Evolutionary conservation across 2,113 vertebrate species (phyloP).

Genomic region (Halichoeres trimaculatus): DNA sequence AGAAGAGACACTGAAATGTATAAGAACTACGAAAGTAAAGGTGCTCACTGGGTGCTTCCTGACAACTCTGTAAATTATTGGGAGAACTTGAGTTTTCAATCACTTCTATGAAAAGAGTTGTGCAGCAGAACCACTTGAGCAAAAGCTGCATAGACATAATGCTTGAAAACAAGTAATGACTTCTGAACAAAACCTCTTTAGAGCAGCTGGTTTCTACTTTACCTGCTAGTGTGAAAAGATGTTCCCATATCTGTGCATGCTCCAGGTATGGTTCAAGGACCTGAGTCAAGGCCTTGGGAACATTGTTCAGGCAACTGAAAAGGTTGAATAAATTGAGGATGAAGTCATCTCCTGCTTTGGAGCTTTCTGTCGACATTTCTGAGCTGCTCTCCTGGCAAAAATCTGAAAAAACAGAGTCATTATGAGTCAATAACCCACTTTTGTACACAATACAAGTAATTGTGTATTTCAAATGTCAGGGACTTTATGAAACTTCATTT

Average conservation of each 20-base stretch:
- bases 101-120: too few species aligned
- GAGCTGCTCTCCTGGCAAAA: conserved; percentile 64
- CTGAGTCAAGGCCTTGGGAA: conserved; percentile 87
- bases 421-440: conserved; percentile 19
- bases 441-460: conserved; percentile 29
- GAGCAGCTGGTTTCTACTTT: conserved; percentile 58
- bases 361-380: conserved; percentile 57
- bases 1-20: too few species aligned
- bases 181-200: not conserved
- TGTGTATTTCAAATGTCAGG: conserved; percentile 31
- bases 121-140: not conserved
- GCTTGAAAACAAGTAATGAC: not conserved
- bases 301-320: conserved; percentile 84
- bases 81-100: not conserved
- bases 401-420: conserved; percentile 63
- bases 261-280: conserved; percentile 90
- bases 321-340: conserved; percentile 87
- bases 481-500: conserved; percentile 37
- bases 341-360: conserved; percentile 75
- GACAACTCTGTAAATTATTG: not conserved
- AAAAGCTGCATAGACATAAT: not conserved
- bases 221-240: conserved; percentile 90
- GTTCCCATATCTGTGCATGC: conserved; percentile 87
- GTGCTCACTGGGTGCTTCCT: too few species aligned
- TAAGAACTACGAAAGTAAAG: too few species aligned